Evolutionary conservation across 2,888 invertebrate genomes (phyloP).

Genomic region (Leptopterna dolabrata): DNA sequence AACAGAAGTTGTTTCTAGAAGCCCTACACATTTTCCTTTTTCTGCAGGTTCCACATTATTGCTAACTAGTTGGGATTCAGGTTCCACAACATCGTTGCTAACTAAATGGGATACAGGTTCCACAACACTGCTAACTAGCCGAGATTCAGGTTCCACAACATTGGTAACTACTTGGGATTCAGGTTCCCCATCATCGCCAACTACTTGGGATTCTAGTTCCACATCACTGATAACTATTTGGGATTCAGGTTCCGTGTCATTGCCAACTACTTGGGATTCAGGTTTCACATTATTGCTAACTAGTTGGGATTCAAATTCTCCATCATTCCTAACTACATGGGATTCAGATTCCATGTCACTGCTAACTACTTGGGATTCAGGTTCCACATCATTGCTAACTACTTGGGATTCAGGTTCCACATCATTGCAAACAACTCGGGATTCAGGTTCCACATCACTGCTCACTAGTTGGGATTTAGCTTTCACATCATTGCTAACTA

Average conservation of each 20-base stretch:
- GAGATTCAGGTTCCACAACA: too few relatives aligned
- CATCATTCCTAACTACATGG: too few relatives aligned
- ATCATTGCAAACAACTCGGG: too few relatives aligned
- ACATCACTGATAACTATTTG: too few relatives aligned
- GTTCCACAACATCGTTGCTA: too few relatives aligned
- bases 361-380: background rate
- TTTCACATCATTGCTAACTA: background rate
- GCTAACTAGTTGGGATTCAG: too few relatives aligned
- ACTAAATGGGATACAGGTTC: background rate
- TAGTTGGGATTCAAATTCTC: too few relatives aligned
- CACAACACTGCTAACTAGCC: background rate
- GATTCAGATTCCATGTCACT: background rate
- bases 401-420: too few relatives aligned
- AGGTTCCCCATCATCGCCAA: background rate
- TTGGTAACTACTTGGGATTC: too few relatives aligned
- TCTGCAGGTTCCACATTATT: background rate
- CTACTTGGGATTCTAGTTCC: too few relatives aligned
- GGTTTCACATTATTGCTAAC: background rate
- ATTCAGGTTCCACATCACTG: background rate
- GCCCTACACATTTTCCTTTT: background rate
- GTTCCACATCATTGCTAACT: background rate
- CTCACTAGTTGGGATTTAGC: background rate
- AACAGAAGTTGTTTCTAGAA: background rate
- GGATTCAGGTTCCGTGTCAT: background rate
- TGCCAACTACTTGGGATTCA: background rate